Conservation (phyloP, 2,888 invertebrate genomes). For the Ochropleura plecta region DNA sequence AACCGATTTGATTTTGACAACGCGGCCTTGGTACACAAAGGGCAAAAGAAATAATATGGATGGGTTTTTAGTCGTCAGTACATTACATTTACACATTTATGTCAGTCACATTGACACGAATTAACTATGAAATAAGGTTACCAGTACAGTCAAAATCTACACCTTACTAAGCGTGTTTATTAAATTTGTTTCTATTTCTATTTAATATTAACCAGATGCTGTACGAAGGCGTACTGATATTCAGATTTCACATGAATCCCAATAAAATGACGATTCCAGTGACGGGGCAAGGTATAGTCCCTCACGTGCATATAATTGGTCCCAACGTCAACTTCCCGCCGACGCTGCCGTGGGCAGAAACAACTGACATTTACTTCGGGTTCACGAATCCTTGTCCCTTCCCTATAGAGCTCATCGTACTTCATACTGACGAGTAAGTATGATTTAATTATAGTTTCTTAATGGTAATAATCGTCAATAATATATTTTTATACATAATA, state of each 20-base stretch:
- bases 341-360: slow-evolving; percentile 91
- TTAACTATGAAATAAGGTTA: no score
- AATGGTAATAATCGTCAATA: no score
- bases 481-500: no score
- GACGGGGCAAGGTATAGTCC: slow-evolving; percentile 89
- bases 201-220: slow-evolving; percentile 75
- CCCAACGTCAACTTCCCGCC: slow-evolving; percentile 91
- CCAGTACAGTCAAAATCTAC: no score
- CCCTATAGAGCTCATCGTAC: slow-evolving; percentile 93
- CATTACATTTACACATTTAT: no score
- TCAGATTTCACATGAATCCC: slow-evolving; percentile 88
- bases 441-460: not conserved
- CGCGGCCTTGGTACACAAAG: no score
- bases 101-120: no score
- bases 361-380: slow-evolving; percentile 90
- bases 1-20: no score
- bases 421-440: slow-evolving; percentile 92
- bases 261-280: slow-evolving; percentile 86
- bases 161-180: no score
- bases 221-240: slow-evolving; percentile 84
- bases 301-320: slow-evolving; percentile 88
- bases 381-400: slow-evolving; percentile 92
- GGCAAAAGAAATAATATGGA: no score
- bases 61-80: no score
- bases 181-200: no score